These are phyloP conservation scores for Itoplectis maculator DNA, from an alignment of 2,888 invertebrate genomes.

Conservation along the genomic window DNA sequence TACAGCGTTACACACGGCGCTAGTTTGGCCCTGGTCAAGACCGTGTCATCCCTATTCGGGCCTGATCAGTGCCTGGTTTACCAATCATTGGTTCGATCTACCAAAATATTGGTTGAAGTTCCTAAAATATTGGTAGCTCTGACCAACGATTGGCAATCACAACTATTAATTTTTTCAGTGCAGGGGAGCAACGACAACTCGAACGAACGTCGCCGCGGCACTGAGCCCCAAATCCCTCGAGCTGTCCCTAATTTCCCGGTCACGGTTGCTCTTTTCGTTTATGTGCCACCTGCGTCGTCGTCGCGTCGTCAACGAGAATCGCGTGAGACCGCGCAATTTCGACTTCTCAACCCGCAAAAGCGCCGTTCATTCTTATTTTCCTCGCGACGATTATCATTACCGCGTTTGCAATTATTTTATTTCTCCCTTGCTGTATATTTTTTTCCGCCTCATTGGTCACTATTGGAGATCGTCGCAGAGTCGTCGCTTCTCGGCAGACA, in stretches of 20 bases:
- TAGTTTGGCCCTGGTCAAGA: too few species aligned
- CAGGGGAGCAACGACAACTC: neutral
- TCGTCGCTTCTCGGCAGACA: neutral
- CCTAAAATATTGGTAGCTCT: too few species aligned
- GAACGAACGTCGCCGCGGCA: neutral
- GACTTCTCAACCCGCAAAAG: neutral
- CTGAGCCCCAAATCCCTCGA: neutral
- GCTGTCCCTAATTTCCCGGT: neutral
- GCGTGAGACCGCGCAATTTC: slow-evolving; percentile 19
- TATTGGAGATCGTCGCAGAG: neutral
- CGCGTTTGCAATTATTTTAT: slow-evolving; percentile 16
- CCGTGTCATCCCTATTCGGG: too few species aligned
- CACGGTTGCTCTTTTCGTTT: neutral
- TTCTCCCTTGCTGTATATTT: neutral
- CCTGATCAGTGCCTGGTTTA: too few species aligned
- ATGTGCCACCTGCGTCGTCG: too few species aligned
- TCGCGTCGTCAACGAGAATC: slow-evolving; percentile 4
- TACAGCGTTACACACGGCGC: too few species aligned
- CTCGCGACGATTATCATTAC: slow-evolving; percentile 43
- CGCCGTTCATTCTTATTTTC: slow-evolving; percentile 8
- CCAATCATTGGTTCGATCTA: too few species aligned
- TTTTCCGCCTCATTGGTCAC: too few species aligned
- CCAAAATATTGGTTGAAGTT: too few species aligned
- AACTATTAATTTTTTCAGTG: too few species aligned
- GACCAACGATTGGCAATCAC: too few species aligned